Evolutionary conservation across 1,140 invertebrate species (phyloP).

Genomic region (Gyrodactylus bullatarudis): DNA sequence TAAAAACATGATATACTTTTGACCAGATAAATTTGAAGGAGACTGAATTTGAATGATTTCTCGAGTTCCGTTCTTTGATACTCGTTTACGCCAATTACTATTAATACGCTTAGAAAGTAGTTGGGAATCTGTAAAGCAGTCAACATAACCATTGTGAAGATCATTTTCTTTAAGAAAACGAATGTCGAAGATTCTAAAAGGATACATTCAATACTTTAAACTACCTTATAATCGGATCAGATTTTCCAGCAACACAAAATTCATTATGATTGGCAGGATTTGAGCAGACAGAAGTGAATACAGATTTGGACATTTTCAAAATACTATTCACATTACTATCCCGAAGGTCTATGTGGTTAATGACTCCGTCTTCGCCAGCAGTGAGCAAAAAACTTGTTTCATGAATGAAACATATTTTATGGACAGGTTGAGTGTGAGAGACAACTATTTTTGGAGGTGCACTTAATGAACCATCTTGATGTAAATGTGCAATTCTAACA

Average conservation of each 20-base stretch:
- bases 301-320: background rate
- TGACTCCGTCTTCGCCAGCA: conserved; percentile 1
- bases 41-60: background rate
- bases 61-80: background rate
- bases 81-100: background rate
- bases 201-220: no score
- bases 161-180: background rate
- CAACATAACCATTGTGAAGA: background rate
- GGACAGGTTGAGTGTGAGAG: background rate
- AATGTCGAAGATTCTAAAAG: background rate
- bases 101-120: background rate
- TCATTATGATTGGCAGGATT: background rate
- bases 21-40: background rate
- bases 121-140: background rate
- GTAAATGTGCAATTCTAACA: background rate
- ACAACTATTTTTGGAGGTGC: background rate
- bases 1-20: background rate
- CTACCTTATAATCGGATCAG: background rate
- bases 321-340: background rate
- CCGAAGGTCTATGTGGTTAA: background rate
- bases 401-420: background rate
- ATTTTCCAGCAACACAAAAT: background rate
- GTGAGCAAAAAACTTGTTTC: background rate
- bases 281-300: background rate
- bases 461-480: background rate